These are phyloP conservation scores for Speoplatyrhinus poulsoni DNA, from an alignment of 2,113 vertebrate genomes.

Conservation along the genomic window DNA sequence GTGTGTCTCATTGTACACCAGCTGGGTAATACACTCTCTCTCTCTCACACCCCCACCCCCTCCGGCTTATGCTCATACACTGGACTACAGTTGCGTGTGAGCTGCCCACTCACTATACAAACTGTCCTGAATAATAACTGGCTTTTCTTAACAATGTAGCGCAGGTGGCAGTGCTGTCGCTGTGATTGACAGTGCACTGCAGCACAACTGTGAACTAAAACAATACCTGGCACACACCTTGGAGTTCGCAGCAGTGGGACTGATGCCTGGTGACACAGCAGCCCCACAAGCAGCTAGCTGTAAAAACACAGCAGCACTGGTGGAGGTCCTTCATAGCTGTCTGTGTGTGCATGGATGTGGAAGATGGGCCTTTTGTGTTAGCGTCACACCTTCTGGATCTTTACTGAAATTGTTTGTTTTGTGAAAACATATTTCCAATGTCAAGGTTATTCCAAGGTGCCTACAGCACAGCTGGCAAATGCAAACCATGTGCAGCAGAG, in stretches of 20 bases:
- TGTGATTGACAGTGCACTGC: conserved; percentile 44
- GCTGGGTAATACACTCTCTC: not conserved
- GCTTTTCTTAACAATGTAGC: conserved; percentile 1
- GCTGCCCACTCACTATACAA: conserved; percentile 10
- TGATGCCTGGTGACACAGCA: conserved; percentile 35
- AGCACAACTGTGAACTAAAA: conserved; percentile 47
- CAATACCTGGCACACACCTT: conserved; percentile 41
- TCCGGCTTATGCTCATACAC: not conserved
- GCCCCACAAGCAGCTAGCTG: conserved; percentile 17
- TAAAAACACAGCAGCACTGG: conserved; percentile 23
- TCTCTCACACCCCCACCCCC: too few relatives aligned
- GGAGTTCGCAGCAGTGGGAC: conserved; percentile 19
- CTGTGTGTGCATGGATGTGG: conserved; percentile 10
- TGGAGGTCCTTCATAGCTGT: conserved; percentile 17
- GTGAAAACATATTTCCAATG: conserved; percentile 16
- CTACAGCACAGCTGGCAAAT: too few relatives aligned
- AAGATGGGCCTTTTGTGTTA: conserved; percentile 20
- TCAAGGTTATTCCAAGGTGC: not conserved
- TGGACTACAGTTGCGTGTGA: conserved; percentile 8
- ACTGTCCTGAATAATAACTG: conserved; percentile 22
- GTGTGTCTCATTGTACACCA: too few relatives aligned
- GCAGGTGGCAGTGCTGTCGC: conserved; percentile 18
- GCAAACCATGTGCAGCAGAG: too few relatives aligned
- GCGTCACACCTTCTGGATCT: conserved; percentile 1
- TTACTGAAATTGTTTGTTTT: conserved; percentile 3